phyloP scores from a whole-genome alignment of 2,888 invertebrate species.

The Scelioninae gen. 2 region DNA sequence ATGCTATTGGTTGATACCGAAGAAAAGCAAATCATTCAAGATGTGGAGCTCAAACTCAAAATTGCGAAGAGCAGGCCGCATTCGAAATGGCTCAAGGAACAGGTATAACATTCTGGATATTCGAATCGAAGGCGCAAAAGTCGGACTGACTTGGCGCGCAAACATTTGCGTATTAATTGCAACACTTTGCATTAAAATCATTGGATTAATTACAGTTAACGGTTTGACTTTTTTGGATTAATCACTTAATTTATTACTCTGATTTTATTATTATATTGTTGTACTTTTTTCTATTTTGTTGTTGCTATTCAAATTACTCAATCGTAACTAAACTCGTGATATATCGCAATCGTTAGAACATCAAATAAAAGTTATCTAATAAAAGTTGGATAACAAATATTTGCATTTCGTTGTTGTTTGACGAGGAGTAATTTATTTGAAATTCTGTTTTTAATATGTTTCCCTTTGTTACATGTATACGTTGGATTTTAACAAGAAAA shows the following conservation, averaged over 20 bases:
- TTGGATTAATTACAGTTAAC: conserved; percentile 19
- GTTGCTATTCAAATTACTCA: conserved; percentile 3
- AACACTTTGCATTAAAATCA: conserved; percentile 2
- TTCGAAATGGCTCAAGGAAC: conserved; percentile 91
- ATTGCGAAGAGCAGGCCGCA: conserved; percentile 94
- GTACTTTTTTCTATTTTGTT: not conserved
- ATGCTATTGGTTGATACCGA: conserved; percentile 97
- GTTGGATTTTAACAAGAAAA: conserved; percentile 50
- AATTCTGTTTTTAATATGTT: conserved; percentile 44
- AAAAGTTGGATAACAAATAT: conserved; percentile 16
- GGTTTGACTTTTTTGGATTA: conserved; percentile 12
- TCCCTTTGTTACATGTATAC: conserved; percentile 58
- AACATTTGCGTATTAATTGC: not conserved
- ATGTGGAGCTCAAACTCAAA: conserved; percentile 92
- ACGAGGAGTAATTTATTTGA: conserved; percentile 15
- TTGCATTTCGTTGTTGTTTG: conserved; percentile 3
- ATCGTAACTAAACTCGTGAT: conserved; percentile 23
- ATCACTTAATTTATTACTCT: not conserved
- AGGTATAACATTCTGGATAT: conserved; percentile 78
- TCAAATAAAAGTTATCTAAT: too few species aligned
- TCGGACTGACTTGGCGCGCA: conserved; percentile 5
- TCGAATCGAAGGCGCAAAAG: conserved; percentile 3
- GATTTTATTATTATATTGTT: conserved; percentile 2
- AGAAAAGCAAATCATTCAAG: conserved; percentile 92
- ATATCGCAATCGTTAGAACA: conserved; percentile 15